Evolutionary conservation across 2,113 vertebrate species (phyloP).

Genomic region (Lipotes vexillifer): DNA sequence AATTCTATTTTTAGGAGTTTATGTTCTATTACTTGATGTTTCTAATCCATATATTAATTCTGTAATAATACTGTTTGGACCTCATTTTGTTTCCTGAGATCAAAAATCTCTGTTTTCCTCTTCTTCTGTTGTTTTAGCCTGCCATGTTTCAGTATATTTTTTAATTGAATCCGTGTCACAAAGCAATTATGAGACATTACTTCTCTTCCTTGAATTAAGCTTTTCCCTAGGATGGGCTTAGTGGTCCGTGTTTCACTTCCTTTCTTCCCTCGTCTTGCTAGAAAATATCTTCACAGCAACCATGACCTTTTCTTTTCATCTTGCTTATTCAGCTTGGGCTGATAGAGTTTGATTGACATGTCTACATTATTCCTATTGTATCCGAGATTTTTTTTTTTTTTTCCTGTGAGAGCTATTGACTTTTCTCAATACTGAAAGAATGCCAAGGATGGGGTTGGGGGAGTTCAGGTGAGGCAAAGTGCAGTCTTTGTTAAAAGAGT

Average conservation of each 20-base stretch:
- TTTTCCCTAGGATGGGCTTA: background rate
- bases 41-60: background rate
- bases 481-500: background rate
- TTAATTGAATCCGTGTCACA: background rate
- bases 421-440: slow-evolving; percentile 28
- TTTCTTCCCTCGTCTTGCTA: background rate
- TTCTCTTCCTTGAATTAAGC: background rate
- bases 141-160: background rate
- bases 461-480: background rate
- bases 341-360: background rate
- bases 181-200: background rate
- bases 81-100: background rate
- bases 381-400: background rate
- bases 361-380: background rate
- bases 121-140: background rate
- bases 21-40: background rate
- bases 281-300: slow-evolving; percentile 20
- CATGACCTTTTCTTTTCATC: background rate
- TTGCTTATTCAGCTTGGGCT: background rate
- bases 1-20: background rate
- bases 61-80: background rate
- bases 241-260: background rate
- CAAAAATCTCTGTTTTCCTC: background rate
- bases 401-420: background rate
- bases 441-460: background rate